These are phyloP conservation scores for Bradysia coprophila DNA, from an alignment of 1,140 invertebrate species.

Conservation along the genomic window DNA sequence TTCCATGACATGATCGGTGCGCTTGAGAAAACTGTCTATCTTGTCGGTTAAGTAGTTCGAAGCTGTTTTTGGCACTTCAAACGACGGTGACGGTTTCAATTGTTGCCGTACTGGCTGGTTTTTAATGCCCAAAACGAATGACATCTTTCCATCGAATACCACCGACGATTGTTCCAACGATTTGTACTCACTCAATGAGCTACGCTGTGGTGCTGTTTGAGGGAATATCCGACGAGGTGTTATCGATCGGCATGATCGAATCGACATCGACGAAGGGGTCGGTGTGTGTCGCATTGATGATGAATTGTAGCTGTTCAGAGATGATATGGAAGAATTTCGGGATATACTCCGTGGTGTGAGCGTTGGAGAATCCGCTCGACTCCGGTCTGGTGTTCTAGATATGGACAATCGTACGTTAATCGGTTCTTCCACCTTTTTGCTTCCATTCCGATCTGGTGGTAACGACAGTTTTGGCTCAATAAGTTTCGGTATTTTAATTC, in stretches of 20 bases:
- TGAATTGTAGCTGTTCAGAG: slow-evolving; percentile 9
- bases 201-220: slow-evolving; percentile 27
- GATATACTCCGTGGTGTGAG: too few species aligned
- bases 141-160: slow-evolving; percentile 60
- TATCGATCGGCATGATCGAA: slow-evolving; percentile 6
- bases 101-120: slow-evolving; percentile 44
- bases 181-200: slow-evolving; percentile 32
- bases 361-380: too few species aligned
- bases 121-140: slow-evolving; percentile 52
- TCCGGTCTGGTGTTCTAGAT: too few species aligned
- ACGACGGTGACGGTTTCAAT: slow-evolving; percentile 47
- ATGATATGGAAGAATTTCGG: too few species aligned
- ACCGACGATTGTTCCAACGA: slow-evolving; percentile 50
- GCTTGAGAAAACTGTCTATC: slow-evolving; percentile 59
- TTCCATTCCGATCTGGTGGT: too few species aligned
- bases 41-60: slow-evolving; percentile 52
- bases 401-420: too few species aligned
- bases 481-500: background rate
- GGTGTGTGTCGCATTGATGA: background rate
- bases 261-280: background rate
- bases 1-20: slow-evolving; percentile 70
- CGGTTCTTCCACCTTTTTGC: too few species aligned
- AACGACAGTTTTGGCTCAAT: background rate
- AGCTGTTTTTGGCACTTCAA: slow-evolving; percentile 51
- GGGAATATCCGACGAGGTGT: slow-evolving; percentile 42